phyloP scores from a whole-genome alignment of 2,113 vertebrate genomes.

The Oxyruncus cristatus region DNA sequence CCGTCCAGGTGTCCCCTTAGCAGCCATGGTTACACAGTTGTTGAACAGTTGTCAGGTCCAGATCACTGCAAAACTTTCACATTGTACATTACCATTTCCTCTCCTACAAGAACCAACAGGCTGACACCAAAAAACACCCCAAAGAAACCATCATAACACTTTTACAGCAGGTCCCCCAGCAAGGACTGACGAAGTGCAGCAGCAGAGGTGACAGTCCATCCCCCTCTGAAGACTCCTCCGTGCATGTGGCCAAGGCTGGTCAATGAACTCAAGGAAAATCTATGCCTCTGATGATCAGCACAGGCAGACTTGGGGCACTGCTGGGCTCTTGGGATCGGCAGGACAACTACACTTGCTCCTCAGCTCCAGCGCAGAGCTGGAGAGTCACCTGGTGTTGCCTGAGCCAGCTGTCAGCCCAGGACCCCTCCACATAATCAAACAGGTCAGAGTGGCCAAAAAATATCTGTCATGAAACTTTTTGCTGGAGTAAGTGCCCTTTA shows the following conservation, averaged over 20 bases:
- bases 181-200: background rate
- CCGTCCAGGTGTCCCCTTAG: background rate
- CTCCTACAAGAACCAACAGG: background rate
- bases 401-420: background rate
- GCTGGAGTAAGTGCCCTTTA: background rate
- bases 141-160: background rate
- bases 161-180: background rate
- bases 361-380: background rate
- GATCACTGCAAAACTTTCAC: background rate
- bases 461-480: background rate
- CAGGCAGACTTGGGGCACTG: background rate
- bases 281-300: background rate
- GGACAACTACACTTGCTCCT: background rate
- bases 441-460: background rate
- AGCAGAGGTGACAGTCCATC: background rate
- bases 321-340: background rate
- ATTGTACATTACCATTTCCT: background rate
- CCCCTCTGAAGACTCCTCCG: background rate
- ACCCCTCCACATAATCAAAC: background rate
- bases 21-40: background rate
- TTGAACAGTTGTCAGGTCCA: background rate
- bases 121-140: background rate
- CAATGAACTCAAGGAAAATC: background rate
- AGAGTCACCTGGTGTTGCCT: background rate
- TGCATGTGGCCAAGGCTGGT: rapidly evolving